phyloP scores from a whole-genome alignment of 2,888 invertebrate species.

The Phorcus lineatus region DNA sequence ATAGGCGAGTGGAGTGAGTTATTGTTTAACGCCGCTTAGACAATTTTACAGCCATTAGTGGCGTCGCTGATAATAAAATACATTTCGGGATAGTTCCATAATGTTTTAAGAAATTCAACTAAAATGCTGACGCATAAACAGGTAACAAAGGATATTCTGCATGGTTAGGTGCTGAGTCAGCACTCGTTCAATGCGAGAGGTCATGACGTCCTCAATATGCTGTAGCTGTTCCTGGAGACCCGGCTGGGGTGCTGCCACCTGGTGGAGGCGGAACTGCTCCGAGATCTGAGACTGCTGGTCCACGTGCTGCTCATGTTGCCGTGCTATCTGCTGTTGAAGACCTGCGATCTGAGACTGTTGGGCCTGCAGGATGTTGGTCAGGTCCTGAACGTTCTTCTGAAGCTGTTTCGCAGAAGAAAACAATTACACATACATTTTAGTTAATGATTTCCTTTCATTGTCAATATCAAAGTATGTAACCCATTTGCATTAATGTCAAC shows the following conservation, averaged over 20 bases:
- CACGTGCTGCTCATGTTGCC: conserved; percentile 63
- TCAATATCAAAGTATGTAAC: neutral
- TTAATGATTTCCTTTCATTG: neutral
- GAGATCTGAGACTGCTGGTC: conserved; percentile 60
- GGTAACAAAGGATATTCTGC: conserved; percentile 70
- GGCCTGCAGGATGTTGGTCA: conserved; percentile 54
- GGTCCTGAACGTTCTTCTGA: conserved; percentile 54
- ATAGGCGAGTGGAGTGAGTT: no score
- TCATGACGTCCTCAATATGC: conserved; percentile 66
- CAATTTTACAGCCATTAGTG: no score
- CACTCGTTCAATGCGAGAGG: conserved; percentile 65
- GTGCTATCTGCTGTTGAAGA: conserved; percentile 60
- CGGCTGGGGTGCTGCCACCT: conserved; percentile 55
- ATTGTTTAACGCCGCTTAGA: no score
- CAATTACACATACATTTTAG: neutral
- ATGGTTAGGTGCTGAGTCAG: conserved; percentile 65
- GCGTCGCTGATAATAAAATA: no score
- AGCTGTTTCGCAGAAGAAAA: conserved; percentile 47
- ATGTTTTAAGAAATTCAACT: no score
- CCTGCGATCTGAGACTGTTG: conserved; percentile 68
- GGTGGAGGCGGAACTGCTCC: conserved; percentile 60
- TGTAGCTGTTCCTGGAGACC: conserved; percentile 66
- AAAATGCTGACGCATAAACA: neutral
- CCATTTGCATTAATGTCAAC: neutral
- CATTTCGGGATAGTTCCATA: no score